phyloP scores from a whole-genome alignment of 2,113 vertebrate genomes.

The Elephantulus edwardii region DNA sequence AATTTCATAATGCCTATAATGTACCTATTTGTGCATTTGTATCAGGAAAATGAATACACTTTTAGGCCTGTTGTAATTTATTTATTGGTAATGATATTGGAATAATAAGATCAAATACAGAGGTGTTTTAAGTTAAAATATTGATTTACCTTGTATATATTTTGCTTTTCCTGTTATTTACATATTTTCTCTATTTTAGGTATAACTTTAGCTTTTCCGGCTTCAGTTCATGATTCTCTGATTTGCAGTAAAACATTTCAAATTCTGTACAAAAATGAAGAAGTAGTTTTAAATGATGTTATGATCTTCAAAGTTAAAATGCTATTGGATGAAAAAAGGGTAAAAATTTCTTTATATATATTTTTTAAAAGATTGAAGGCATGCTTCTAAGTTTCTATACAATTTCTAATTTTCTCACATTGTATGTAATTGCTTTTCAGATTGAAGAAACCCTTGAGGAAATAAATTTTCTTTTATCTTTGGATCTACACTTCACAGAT shows the following conservation, averaged over 20 bases:
- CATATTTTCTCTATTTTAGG: constrained; percentile 83
- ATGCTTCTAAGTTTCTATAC: constrained; percentile 53
- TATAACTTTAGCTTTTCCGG: constrained; percentile 94
- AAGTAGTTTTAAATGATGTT: constrained; percentile 95
- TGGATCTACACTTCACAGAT: constrained; percentile 98
- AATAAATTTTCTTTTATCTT: constrained; percentile 94
- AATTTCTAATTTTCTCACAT: constrained; percentile 56
- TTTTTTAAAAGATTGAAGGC: constrained; percentile 15
- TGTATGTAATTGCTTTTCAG: constrained; percentile 83
- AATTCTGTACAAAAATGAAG: constrained; percentile 99
- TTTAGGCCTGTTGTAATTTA: constrained; percentile 17
- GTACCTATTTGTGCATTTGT: background rate
- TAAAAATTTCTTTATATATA: constrained; percentile 77
- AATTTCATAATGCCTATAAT: constrained; percentile 29
- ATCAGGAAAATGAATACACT: constrained; percentile 38
- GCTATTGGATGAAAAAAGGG: constrained; percentile 98
- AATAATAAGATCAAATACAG: background rate
- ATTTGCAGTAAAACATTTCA: constrained; percentile 99
- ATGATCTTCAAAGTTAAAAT: constrained; percentile 98
- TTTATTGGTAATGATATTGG: background rate
- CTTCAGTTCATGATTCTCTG: constrained; percentile 92
- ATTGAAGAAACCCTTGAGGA: constrained; percentile 97
- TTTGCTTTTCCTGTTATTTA: constrained; percentile 55
- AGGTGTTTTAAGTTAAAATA: background rate
- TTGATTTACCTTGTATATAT: background rate